Base-by-base conservation (phyloP, 2,888 invertebrate species). In the Drosophila fungiperda region DNA sequence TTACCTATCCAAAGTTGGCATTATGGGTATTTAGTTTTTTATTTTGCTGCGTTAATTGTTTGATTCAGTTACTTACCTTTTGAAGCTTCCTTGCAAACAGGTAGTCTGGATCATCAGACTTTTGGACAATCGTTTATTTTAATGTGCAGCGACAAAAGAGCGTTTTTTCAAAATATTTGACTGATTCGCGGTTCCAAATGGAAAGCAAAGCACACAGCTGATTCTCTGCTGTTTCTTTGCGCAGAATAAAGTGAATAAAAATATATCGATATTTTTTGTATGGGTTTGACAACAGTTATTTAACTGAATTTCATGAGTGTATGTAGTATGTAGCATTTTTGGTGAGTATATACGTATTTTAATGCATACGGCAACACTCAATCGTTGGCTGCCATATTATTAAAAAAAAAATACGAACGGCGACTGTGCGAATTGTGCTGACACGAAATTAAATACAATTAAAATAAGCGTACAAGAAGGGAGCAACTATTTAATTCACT, bases 21-120 rank as follows among this genome's bases (percentile, higher is more conserved):
- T 20, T 2, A 52, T 15, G 5, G 15, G 15, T 5, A 11, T 35
- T 1, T 8, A 36, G 20, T 48, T 26, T 33, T 36, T 26, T 26
- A 26, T 26, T 26, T 26, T 26, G 2, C 26, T 26, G 26, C 26
- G 26, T 67, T 48, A 57, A 32, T 49, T 5, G 9, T 57, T 42
- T 15, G 33, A 23, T 35, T 45, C 29, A 20, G 17, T 6, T 8
- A 69, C 72, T 67, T 68, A 80, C 80, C 20, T 75, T 61, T 58
- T 91, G 92, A 69, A 92, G 70, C 60, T 85, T 79, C 1, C 90
- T 54, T 2, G 92, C 92, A 36, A 79, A 79, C 36, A 87, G 60
- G 62, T 83, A 92, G 57, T 92, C 92, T 2, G 79, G 65, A 52
- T 92, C 83, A 0, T 87, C 68, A 1, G 92, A 80, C 92, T 92